Conservation (phyloP, 1,140 invertebrate genomes). For the Oscheius sp. region DNA sequence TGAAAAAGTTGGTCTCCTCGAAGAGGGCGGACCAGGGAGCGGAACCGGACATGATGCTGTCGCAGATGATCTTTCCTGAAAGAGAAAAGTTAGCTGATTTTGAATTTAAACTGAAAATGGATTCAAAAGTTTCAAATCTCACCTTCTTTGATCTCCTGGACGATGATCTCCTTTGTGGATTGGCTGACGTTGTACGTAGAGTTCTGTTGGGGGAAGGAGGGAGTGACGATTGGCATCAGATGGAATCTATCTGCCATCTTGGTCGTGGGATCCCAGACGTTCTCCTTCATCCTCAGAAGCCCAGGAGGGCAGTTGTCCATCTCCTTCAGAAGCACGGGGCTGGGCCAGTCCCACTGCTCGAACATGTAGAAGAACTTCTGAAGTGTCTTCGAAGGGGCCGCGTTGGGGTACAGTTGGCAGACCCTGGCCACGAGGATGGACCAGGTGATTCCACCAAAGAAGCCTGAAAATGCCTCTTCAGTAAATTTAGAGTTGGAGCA, state of each 20-base stretch:
- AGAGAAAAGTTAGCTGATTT: too few relatives aligned
- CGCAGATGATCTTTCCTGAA: slow-evolving; percentile 74
- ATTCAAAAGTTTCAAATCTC: too few relatives aligned
- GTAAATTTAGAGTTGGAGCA: background rate
- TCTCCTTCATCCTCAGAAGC: slow-evolving; percentile 62
- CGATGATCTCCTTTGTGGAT: slow-evolving; percentile 87
- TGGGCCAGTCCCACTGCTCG: slow-evolving; percentile 93
- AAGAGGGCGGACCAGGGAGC: slow-evolving; percentile 87
- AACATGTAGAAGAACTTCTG: slow-evolving; percentile 98
- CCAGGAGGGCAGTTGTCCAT: slow-evolving; percentile 69
- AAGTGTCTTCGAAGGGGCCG: slow-evolving; percentile 85
- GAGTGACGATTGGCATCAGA: slow-evolving; percentile 99
- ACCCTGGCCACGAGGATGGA: slow-evolving; percentile 96
- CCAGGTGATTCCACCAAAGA: slow-evolving; percentile 97
- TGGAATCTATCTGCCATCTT: slow-evolving; percentile 66
- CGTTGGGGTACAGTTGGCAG: slow-evolving; percentile 97
- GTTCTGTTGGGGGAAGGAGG: slow-evolving; percentile 98
- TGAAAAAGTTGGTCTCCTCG: slow-evolving; percentile 88
- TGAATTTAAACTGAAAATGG: too few relatives aligned
- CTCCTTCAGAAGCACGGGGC: slow-evolving; percentile 89
- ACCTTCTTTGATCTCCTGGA: slow-evolving; percentile 78
- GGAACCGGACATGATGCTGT: slow-evolving; percentile 82
- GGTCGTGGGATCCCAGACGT: slow-evolving; percentile 76
- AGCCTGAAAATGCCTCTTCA: slow-evolving; percentile 68
- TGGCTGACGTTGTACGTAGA: slow-evolving; percentile 96